These are phyloP conservation scores for Nezara viridula DNA, from an alignment of 2,888 invertebrate species.

Conservation along the genomic window DNA sequence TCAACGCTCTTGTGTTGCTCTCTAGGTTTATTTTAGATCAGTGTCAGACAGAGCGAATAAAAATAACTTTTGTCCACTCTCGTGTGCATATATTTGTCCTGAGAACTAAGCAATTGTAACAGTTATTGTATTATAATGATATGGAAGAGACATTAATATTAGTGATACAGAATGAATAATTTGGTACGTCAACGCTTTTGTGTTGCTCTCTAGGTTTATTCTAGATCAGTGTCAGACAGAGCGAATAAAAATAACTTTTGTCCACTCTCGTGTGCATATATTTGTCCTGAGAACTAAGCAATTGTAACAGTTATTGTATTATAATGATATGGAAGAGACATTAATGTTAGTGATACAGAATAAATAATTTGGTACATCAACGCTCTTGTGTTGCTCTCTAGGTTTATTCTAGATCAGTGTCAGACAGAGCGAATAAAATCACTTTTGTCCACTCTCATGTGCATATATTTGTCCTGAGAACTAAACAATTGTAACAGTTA, in stretches of 20 bases:
- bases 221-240: slow-evolving; percentile 33
- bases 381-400: slow-evolving; percentile 43
- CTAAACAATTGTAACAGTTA: background rate
- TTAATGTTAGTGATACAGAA: background rate
- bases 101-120: slow-evolving; percentile 29
- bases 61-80: slow-evolving; percentile 4
- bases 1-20: slow-evolving; percentile 32
- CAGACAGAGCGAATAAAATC: background rate
- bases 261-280: background rate
- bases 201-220: background rate
- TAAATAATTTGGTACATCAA: background rate
- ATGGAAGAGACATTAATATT: background rate
- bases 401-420: background rate
- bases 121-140: background rate
- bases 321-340: background rate
- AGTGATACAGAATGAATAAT: background rate
- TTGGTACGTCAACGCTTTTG: background rate
- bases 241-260: background rate
- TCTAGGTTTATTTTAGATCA: background rate
- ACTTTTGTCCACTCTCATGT: slow-evolving; percentile 30
- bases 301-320: background rate
- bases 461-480: background rate
- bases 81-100: background rate
- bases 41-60: slow-evolving; percentile 18
- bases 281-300: slow-evolving; percentile 18